A percentile compares a stretch with the other conserved stretches of the same genome.
Evolutionary conservation across 2,888 invertebrate genomes (phyloP).

Genomic region (Thera britannica): DNA sequence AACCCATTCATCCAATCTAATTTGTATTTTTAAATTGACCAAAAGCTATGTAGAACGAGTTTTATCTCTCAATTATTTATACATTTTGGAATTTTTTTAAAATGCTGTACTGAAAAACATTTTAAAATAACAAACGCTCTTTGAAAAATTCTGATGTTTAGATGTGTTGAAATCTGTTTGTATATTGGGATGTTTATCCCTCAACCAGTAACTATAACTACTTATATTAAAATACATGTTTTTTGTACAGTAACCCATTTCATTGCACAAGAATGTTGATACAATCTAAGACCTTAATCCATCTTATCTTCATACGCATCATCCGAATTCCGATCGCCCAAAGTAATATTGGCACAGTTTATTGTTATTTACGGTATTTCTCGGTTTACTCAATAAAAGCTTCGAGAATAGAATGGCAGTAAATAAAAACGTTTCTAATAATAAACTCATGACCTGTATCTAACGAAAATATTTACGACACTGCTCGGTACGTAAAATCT

Average conservation of each 20-base stretch:
- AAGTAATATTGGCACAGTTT: constrained; percentile 63
- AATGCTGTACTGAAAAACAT: too few species aligned
- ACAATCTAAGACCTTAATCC: constrained; percentile 3
- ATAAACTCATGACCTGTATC: constrained; percentile 28
- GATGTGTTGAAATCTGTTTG: too few species aligned
- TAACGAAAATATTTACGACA: constrained; percentile 34
- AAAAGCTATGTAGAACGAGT: too few species aligned
- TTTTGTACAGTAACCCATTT: background rate
- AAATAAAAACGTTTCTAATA: constrained; percentile 42
- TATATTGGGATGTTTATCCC: too few species aligned
- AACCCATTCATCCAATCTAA: too few species aligned
- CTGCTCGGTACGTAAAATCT: constrained; percentile 29
- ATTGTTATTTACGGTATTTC: constrained; percentile 61
- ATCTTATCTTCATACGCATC: constrained; percentile 7
- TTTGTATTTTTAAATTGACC: too few species aligned
- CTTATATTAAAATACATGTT: background rate
- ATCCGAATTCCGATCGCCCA: constrained; percentile 31
- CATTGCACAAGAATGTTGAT: background rate
- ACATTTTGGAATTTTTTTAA: too few species aligned
- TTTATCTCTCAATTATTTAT: too few species aligned
- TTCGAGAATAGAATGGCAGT: constrained; percentile 40
- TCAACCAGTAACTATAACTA: too few species aligned
- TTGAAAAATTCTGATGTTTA: too few species aligned
- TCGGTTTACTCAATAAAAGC: constrained; percentile 53
- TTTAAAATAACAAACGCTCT: too few species aligned